Base-by-base conservation (phyloP, 2,113 vertebrate species). In the Tautogolabrus adspersus region DNA sequence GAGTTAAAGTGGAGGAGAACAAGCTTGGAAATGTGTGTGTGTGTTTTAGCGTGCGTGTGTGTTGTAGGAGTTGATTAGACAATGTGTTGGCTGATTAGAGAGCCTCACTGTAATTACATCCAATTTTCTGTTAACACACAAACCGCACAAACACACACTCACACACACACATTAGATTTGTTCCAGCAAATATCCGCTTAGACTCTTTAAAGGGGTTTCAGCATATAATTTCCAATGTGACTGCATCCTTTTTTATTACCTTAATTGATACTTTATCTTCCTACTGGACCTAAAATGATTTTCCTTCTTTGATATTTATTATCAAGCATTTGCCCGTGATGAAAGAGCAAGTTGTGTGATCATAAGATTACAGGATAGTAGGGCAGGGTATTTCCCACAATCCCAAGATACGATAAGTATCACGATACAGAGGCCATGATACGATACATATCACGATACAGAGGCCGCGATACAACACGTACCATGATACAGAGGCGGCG, bases 31-130 rank as follows among this genome's bases (percentile, higher is more conserved):
- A 12, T 44, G 66, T 60, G 65, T 38, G 51, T 59, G 18, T 10
- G 34, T 66, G 38, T 51, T 55, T 44, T 2, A 38, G 62, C 56
- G 66, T 40, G 52, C 55, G 13, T 12, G 37, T 34, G 6, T 34
- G 42, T 47, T 60, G 16, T 18, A 18, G 46, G 55, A 42, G 67
- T 70, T 77, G 75, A 79, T 77, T 63, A 75, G 26, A 80, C 75
- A 72, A 60, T 66, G 72, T 74, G 80, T 69, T 63, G 57, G 26
- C 59, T 83, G 66, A 85, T 78, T 51, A 60, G 58, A 79, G 59
- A 58, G 51, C 71, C 46, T 70, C 59, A 40, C 68, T 1, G 2
- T 67, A 63, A 82, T 86, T 52, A 55, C 54, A 54, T 77, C 40
- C 42, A 74, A 67, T 82, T 63, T 57, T 46, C 49, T 51, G 52